Percentiles rank a stretch among this genome's conserved stretches.
Conservation (phyloP, 2,113 vertebrate genomes). For the Baryphthengus martii region DNA sequence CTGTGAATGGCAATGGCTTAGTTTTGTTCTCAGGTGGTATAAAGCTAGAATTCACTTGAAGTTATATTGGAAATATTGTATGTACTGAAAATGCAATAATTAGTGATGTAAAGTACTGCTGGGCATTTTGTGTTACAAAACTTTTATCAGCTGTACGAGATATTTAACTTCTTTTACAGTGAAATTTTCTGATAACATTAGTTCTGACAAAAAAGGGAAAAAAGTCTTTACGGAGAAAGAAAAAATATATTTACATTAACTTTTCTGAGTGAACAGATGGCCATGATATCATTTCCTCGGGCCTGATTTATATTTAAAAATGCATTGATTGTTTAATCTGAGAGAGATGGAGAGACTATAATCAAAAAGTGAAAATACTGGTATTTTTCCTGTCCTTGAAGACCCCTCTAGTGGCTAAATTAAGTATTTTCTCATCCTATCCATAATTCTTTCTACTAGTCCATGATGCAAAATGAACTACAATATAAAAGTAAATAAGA, state of each 20-base stretch:
- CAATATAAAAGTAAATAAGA: rapidly evolving
- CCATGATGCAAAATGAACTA: not conserved
- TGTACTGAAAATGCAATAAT: not conserved
- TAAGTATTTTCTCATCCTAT: not conserved
- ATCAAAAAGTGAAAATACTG: not conserved
- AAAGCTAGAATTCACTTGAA: not conserved
- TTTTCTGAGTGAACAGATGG: not conserved
- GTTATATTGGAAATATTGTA: not conserved
- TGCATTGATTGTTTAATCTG: not conserved
- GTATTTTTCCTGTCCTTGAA: not conserved
- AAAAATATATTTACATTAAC: not conserved
- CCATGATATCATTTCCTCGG: not conserved
- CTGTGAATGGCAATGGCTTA: not conserved
- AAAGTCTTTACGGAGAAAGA: not conserved
- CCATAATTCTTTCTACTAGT: not conserved
- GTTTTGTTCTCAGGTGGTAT: not conserved
- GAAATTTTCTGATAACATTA: not conserved
- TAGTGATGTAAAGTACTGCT: not conserved
- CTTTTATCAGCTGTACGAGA: not conserved
- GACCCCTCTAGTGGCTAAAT: constrained; percentile 46
- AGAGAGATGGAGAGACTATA: not conserved
- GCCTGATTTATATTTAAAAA: not conserved
- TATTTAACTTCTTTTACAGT: not conserved
- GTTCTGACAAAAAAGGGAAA: not conserved
- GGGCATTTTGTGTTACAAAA: not conserved